Conservation (phyloP, 2,113 vertebrate species). For the Euleptes europaea region DNA sequence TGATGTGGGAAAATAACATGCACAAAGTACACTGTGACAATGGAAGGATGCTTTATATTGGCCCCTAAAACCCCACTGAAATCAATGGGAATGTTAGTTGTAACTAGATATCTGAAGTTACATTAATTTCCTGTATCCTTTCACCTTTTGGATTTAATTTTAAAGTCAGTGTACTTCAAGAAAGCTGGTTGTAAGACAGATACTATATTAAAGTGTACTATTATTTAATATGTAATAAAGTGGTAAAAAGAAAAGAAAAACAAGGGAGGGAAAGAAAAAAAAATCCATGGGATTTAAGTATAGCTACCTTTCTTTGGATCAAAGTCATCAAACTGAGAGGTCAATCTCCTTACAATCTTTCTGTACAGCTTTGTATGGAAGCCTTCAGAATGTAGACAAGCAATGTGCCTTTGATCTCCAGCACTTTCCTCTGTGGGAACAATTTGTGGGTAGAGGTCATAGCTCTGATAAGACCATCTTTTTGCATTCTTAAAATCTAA, state of each 20-base stretch:
- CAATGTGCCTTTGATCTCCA: neutral
- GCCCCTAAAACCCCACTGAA: too few species aligned
- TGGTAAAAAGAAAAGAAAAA: too few species aligned
- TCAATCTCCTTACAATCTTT: too few species aligned
- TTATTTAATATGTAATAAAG: too few species aligned
- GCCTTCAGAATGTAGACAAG: neutral
- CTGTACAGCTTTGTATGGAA: neutral
- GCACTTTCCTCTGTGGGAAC: neutral
- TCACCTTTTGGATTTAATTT: too few species aligned
- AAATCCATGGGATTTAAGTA: neutral
- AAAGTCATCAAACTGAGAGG: neutral
- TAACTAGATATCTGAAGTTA: neutral
- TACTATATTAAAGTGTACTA: too few species aligned
- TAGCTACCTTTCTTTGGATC: neutral
- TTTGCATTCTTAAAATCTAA: neutral
- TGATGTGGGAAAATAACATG: neutral
- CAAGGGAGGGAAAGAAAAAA: too few species aligned
- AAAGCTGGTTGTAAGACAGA: too few species aligned
- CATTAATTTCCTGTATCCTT: too few species aligned
- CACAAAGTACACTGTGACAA: neutral
- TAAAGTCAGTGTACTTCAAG: too few species aligned
- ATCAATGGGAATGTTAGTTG: neutral
- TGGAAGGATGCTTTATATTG: neutral
- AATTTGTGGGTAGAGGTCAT: neutral
- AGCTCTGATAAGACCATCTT: neutral